Evolutionary conservation across 2,797 vertebrate species (phyloP).

Genomic region (Alcedo quadribrachys): DNA sequence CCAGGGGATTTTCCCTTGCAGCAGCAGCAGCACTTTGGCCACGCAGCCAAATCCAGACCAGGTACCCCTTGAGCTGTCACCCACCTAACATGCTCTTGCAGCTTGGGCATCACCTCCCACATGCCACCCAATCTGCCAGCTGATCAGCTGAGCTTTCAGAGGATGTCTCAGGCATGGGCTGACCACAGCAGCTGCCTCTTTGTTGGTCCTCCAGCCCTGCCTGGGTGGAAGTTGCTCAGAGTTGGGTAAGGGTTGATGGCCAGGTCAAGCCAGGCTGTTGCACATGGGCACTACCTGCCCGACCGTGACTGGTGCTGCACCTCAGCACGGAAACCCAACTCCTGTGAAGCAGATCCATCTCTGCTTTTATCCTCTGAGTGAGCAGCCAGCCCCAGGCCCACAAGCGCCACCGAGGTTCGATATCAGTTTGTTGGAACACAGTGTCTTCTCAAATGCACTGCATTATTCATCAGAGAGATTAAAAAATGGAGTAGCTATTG

Average conservation of each 20-base stretch:
- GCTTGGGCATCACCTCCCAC: not conserved
- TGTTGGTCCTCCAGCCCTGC: not conserved
- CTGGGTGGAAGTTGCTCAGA: not conserved
- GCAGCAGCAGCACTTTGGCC: not conserved
- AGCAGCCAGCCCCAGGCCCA: not conserved
- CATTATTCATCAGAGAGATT: constrained; percentile 37
- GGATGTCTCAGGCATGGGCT: not conserved
- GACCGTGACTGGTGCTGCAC: not conserved
- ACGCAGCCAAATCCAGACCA: not conserved
- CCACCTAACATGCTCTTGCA: fast-evolving
- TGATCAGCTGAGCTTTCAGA: not conserved
- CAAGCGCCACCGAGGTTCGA: fast-evolving
- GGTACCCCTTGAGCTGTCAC: not conserved
- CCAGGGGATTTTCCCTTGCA: not conserved
- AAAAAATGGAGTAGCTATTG: not conserved
- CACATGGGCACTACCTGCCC: not conserved
- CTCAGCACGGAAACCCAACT: not conserved
- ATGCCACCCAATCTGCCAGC: not conserved
- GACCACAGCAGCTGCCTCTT: not conserved
- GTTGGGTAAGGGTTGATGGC: fast-evolving
- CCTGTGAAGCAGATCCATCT: not conserved
- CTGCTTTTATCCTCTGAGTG: not conserved
- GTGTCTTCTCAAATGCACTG: not conserved
- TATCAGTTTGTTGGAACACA: not conserved
- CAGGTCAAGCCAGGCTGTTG: not conserved